These are phyloP conservation scores for Eutrigla gurnardus DNA, from an alignment of 2,797 vertebrate genomes.

Conservation along the genomic window DNA sequence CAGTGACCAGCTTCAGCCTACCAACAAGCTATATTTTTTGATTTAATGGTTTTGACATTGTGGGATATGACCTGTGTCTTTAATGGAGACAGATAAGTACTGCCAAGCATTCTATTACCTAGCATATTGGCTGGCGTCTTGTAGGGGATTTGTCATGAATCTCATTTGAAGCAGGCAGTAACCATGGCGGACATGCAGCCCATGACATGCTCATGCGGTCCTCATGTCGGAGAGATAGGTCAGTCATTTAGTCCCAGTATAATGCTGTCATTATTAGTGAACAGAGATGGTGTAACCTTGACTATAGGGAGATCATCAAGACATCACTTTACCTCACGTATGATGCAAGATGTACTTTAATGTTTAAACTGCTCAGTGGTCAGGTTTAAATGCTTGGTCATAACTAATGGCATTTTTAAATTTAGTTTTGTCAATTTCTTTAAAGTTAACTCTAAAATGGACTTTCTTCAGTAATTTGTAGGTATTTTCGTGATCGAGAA, in stretches of 20 bases:
- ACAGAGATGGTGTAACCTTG: slow-evolving; percentile 29
- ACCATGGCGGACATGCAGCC: slow-evolving; percentile 45
- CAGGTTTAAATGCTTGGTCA: slow-evolving; percentile 26
- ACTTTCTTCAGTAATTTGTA: background rate
- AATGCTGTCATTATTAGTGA: slow-evolving; percentile 1
- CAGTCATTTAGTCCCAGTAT: slow-evolving; percentile 38
- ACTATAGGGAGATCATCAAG: slow-evolving; percentile 5
- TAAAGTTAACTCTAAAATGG: slow-evolving; percentile 11
- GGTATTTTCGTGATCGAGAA: slow-evolving; percentile 4
- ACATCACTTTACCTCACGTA: background rate
- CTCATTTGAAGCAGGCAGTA: slow-evolving; percentile 68
- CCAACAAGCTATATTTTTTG: slow-evolving; percentile 53
- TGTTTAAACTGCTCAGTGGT: background rate
- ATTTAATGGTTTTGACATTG: slow-evolving; percentile 74
- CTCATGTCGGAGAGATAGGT: slow-evolving; percentile 37
- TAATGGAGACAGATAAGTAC: slow-evolving; percentile 74
- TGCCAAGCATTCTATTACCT: slow-evolving; percentile 65
- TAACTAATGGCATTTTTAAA: background rate
- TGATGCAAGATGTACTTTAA: slow-evolving; percentile 14
- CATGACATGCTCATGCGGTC: slow-evolving; percentile 45
- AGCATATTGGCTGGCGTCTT: slow-evolving; percentile 68
- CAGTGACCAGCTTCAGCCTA: slow-evolving; percentile 1
- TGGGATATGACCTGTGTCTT: slow-evolving; percentile 69
- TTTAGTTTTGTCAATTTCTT: slow-evolving; percentile 11
- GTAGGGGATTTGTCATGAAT: slow-evolving; percentile 74